A percentile compares a stretch with the other conserved stretches of the same genome.
Evolutionary conservation across 1,140 invertebrate species (phyloP).

Genomic region (Eufriesea mexicana): DNA sequence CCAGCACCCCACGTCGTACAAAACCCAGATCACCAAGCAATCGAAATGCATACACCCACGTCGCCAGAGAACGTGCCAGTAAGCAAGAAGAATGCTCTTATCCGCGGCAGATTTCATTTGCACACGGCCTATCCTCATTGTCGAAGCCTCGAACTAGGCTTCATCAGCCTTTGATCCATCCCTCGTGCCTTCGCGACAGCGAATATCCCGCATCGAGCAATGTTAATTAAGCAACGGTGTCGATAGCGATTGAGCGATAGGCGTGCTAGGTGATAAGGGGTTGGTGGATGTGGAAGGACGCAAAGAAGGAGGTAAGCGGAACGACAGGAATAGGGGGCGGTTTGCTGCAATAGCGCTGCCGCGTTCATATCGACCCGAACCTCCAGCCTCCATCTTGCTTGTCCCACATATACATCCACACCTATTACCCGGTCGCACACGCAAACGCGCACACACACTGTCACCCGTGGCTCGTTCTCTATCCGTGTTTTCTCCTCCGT

Average conservation of each 20-base stretch:
- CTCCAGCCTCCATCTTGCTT: conserved; percentile 77
- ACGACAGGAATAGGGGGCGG: conserved; percentile 65
- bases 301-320: conserved; percentile 55
- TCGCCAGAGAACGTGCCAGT: too few relatives aligned
- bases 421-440: conserved; percentile 33
- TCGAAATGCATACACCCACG: too few relatives aligned
- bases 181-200: background rate
- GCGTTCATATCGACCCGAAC: conserved; percentile 78
- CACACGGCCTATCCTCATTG: background rate
- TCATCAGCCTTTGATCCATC: background rate
- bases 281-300: conserved; percentile 36
- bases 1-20: too few relatives aligned
- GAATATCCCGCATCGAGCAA: background rate
- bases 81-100: background rate
- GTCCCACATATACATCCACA: conserved; percentile 72
- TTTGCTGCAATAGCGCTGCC: conserved; percentile 79
- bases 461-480: conserved; percentile 19
- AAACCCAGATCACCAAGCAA: too few relatives aligned
- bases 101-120: background rate
- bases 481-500: conserved; percentile 4
- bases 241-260: conserved; percentile 50
- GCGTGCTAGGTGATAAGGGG: background rate
- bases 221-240: conserved; percentile 44
- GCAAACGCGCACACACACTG: background rate
- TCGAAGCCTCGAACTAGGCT: background rate